Evolutionary conservation across 1,140 invertebrate species (phyloP).

Genomic region (Drosophila jambulina): DNA sequence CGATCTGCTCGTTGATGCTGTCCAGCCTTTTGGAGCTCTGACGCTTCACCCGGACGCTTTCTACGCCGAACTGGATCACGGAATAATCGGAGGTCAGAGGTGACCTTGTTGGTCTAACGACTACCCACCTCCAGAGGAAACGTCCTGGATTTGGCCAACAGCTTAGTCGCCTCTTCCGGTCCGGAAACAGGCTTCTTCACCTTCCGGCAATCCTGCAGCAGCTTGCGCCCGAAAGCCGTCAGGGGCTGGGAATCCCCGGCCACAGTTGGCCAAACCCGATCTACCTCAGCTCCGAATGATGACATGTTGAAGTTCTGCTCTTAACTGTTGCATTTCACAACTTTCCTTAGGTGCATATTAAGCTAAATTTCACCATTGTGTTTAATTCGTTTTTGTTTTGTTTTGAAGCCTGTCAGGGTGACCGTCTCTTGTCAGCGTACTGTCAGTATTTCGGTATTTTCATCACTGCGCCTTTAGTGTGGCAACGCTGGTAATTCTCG

Average conservation of each 20-base stretch:
- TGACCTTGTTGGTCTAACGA: background rate
- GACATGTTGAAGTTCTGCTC: conserved; percentile 26
- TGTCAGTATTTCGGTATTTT: background rate
- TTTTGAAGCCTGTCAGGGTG: background rate
- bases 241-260: conserved; percentile 7
- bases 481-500: background rate
- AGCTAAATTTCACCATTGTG: background rate
- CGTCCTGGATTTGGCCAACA: conserved; percentile 30
- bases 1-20: conserved; percentile 38
- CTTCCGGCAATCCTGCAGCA: conserved; percentile 38
- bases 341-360: background rate
- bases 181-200: conserved; percentile 29
- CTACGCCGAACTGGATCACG: conserved; percentile 44
- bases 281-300: conserved; percentile 53
- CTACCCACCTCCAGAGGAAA: conserved; percentile 56
- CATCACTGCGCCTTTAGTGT: background rate
- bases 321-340: background rate
- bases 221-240: conserved; percentile 33
- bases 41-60: conserved; percentile 53
- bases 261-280: conserved; percentile 50
- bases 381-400: background rate
- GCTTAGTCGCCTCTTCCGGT: background rate
- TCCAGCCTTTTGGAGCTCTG: conserved; percentile 29
- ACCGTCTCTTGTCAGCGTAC: background rate
- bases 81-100: background rate